phyloP scores from a whole-genome alignment of 1,140 invertebrate genomes.

The Cepaea nemoralis region DNA sequence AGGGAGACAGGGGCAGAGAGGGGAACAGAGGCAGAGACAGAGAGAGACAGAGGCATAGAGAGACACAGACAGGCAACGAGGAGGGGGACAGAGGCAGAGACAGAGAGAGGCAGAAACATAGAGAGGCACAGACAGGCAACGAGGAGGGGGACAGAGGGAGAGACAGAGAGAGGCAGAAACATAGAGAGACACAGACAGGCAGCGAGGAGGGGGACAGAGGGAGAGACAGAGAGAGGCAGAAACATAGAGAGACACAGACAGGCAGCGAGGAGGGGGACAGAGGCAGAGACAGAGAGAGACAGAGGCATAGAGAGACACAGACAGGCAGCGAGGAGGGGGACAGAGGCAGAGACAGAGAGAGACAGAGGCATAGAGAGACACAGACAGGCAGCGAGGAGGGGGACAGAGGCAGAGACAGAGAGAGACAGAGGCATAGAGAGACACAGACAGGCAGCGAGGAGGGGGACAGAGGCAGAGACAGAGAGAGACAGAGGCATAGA shows the following conservation, averaged over 20 bases:
- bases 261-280: not conserved
- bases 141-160: not conserved
- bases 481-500: slow-evolving; percentile 6
- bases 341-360: not conserved
- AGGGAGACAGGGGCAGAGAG: not conserved
- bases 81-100: not conserved
- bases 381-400: not conserved
- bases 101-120: not conserved
- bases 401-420: not conserved
- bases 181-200: too few relatives aligned
- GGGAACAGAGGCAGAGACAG: not conserved
- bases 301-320: not conserved
- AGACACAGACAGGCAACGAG: not conserved
- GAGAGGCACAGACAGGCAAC: not conserved
- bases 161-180: slow-evolving; percentile 3
- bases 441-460: not conserved
- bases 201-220: too few relatives aligned
- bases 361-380: not conserved
- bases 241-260: too few relatives aligned
- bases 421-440: not conserved
- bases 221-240: too few relatives aligned
- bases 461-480: not conserved
- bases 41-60: not conserved
- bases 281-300: not conserved
- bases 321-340: too few relatives aligned